Base-by-base conservation (phyloP, 2,888 invertebrate genomes). In the Thereva nobilitata region DNA sequence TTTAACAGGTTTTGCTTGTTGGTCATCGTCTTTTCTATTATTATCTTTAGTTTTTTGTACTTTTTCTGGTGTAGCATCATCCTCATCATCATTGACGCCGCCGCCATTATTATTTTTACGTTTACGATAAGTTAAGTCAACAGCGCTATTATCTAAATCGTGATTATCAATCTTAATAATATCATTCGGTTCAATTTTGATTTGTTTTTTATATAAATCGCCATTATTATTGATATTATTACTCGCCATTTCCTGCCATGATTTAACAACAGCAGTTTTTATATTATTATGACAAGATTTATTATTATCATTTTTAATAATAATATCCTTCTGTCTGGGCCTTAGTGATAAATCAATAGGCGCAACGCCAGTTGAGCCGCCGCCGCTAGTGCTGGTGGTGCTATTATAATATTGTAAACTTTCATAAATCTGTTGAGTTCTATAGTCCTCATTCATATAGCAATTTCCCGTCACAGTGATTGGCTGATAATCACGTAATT, bases 1-100 rank as follows among this genome's bases (percentile, higher is more conserved):
- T 77, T 91, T 91, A 73, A 89, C 87, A 63, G 90, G 89, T 78
- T 86, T 87, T 73, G 83, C 83, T 53, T 81, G 77, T 55, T 63
- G 64, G 42, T 63, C n/a, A 41, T 67, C 64, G 47, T 67, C 38
- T 23, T 59, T 50, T 34, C 50, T 50, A 23, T 50, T 41, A 9
- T 23, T 35, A 37, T 49, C 37, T 5, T 5, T 10, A 23, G 35
- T 57, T 65, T 64, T 71, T 65, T 44, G 67, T 41, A 68, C 41
- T 57, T 71, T 69, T 66, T 66, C 68, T 37, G 57, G 63, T n/a
- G 68, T 42, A 9, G 57, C 64, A 9, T 69, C 53, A 40, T 49
- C 41, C 10, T 10, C 49, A n/a, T 5, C 35, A 49, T 34, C 12
- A 44, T 65, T 34, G 42, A 50, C 45, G 9, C 9, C 23, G 23